Evolutionary conservation across 1,140 invertebrate genomes (phyloP).

Genomic region (Nasonia vitripennis): DNA sequence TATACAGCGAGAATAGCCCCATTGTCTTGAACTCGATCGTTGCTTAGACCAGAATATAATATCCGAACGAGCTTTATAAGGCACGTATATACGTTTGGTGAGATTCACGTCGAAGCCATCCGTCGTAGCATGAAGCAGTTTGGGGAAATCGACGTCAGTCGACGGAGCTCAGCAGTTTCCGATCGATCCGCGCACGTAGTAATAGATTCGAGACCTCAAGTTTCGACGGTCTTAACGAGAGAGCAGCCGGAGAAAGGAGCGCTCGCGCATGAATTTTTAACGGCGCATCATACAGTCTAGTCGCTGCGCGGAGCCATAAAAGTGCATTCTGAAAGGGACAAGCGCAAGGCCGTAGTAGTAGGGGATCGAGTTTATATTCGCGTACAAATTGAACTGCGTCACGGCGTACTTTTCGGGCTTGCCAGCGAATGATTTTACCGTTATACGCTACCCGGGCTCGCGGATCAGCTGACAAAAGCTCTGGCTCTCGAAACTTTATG

Average conservation of each 20-base stretch:
- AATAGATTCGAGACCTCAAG: background rate
- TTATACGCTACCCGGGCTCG: background rate
- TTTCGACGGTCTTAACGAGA: background rate
- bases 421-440: slow-evolving; percentile 19
- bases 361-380: slow-evolving; percentile 1
- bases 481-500: slow-evolving; percentile 34
- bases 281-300: background rate
- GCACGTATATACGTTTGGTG: no score
- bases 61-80: no score
- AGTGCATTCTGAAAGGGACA: slow-evolving; percentile 30
- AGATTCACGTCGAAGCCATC: no score
- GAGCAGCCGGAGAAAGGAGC: background rate
- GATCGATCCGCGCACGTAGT: background rate
- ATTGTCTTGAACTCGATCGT: background rate
- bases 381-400: slow-evolving; percentile 7
- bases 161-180: no score
- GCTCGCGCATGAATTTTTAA: slow-evolving; percentile 28
- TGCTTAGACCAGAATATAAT: background rate
- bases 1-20: background rate
- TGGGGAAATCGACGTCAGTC: no score
- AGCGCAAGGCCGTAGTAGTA: background rate
- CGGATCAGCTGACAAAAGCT: slow-evolving; percentile 27
- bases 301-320: background rate
- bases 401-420: slow-evolving; percentile 11
- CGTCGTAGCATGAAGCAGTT: no score